phyloP scores from a whole-genome alignment of 1,140 invertebrate species.

The silkworm (Bombyx mori) region ASM3026992v2 NC_085114.1:12613001-12613500 shows the following conservation, averaged over 20 bases:
- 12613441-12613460: too few relatives aligned
- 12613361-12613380: too few relatives aligned
- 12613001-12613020: slow-evolving; percentile 58
- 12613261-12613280: too few relatives aligned
- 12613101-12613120: slow-evolving; percentile 59
- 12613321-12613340: too few relatives aligned
- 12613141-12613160: slow-evolving; percentile 51
- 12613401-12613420: too few relatives aligned
- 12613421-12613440: too few relatives aligned
- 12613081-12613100: slow-evolving; percentile 60
- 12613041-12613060: slow-evolving; percentile 45
- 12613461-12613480: too few relatives aligned
- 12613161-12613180: slow-evolving; percentile 60
- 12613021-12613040: slow-evolving; percentile 61
- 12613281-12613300: too few relatives aligned
- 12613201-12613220: slow-evolving; percentile 60
- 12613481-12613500: too few relatives aligned
- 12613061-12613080: slow-evolving; percentile 61
- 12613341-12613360: too few relatives aligned
- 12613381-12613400: too few relatives aligned
- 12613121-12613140: slow-evolving; percentile 62
- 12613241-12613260: not conserved
- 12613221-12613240: slow-evolving; percentile 53
- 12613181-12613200: slow-evolving; percentile 52
- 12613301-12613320: too few relatives aligned